Evolutionary conservation across 2,113 vertebrate species (phyloP).

Genomic region (Pachypanchax playfairii): DNA sequence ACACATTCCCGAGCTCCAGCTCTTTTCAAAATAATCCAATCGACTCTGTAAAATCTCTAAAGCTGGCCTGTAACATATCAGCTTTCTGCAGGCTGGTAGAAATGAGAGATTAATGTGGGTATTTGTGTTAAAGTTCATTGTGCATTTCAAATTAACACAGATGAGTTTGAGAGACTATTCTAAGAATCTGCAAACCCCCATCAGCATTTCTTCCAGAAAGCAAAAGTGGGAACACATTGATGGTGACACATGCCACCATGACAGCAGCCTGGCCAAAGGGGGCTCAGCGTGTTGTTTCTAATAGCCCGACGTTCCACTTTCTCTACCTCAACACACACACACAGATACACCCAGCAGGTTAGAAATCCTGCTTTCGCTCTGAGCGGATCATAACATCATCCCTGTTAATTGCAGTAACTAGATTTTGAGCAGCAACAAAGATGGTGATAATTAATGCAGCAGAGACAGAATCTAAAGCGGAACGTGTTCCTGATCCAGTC

Average conservation of each 20-base stretch:
- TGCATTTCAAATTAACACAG: too few species aligned
- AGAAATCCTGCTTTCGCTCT: slow-evolving; percentile 16
- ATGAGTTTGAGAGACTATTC: too few species aligned
- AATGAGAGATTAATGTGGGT: too few species aligned
- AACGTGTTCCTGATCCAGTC: not conserved
- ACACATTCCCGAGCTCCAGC: too few species aligned
- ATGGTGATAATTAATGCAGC: slow-evolving; percentile 39
- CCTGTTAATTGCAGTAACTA: slow-evolving; percentile 45
- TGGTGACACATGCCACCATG: slow-evolving; percentile 62
- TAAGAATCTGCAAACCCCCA: too few species aligned
- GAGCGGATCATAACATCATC: slow-evolving; percentile 27
- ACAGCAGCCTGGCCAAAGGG: slow-evolving; percentile 52
- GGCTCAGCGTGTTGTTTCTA: slow-evolving; percentile 41
- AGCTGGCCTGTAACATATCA: too few species aligned
- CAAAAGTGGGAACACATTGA: slow-evolving; percentile 57
- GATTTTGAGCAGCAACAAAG: slow-evolving; percentile 29
- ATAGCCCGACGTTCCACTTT: slow-evolving; percentile 13
- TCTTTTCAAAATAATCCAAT: too few species aligned
- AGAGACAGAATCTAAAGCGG: not conserved
- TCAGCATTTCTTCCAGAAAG: too few species aligned
- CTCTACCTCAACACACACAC: slow-evolving; percentile 8
- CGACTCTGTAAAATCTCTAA: too few species aligned
- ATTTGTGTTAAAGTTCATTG: too few species aligned
- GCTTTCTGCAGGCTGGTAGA: too few species aligned
- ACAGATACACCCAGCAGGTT: slow-evolving; percentile 33